Percentiles rank a stretch among this genome's conserved stretches.
Evolutionary conservation across 1,140 invertebrate genomes (phyloP).

Genomic region (Zaprionus davidi): DNA sequence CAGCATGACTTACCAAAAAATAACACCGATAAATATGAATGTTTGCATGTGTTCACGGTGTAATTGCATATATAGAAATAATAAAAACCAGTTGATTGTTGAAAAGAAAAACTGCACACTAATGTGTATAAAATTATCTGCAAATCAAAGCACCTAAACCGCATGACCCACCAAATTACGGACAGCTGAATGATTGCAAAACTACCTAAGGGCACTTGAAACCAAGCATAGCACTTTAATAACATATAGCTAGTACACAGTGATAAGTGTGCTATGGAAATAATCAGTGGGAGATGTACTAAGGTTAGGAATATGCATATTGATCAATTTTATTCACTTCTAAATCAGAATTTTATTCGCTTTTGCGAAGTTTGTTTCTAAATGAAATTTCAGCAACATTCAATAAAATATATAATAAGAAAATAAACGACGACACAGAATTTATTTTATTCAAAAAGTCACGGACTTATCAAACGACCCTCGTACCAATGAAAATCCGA

Average conservation of each 20-base stretch:
- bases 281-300: background rate
- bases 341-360: constrained; percentile 38
- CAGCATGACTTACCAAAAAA: constrained; percentile 72
- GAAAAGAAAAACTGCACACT: constrained; percentile 68
- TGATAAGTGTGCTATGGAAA: background rate
- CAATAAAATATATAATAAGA: constrained; percentile 20
- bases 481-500: constrained; percentile 22
- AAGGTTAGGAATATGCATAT: background rate
- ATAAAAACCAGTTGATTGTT: constrained; percentile 53
- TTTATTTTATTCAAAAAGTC: too few species aligned
- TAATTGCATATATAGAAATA: constrained; percentile 61
- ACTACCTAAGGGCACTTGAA: constrained; percentile 71
- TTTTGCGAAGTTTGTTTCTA: constrained; percentile 47
- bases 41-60: constrained; percentile 14
- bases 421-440: constrained; percentile 31
- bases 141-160: constrained; percentile 73
- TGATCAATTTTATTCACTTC: background rate
- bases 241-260: constrained; percentile 27
- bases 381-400: constrained; percentile 27
- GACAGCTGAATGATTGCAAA: constrained; percentile 64
- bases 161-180: constrained; percentile 32
- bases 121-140: constrained; percentile 77
- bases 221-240: constrained; percentile 48
- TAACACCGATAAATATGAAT: constrained; percentile 8
- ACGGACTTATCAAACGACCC: too few species aligned